These are phyloP conservation scores for Thaleichthys pacificus DNA, from an alignment of 2,797 vertebrate species.

Conservation along the genomic window DNA sequence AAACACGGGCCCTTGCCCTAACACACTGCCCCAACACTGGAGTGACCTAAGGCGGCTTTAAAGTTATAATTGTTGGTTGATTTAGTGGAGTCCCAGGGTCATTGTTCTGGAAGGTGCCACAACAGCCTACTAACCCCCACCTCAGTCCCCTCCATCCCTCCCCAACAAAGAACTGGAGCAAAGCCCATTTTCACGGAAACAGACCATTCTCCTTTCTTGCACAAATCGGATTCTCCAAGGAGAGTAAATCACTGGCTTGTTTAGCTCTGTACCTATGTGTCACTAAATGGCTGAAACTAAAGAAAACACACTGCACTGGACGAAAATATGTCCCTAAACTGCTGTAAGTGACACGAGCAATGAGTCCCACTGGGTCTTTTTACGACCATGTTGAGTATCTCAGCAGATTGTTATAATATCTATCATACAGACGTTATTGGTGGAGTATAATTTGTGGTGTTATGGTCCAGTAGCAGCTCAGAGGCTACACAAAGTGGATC, in stretches of 20 bases:
- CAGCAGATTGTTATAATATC: too few species aligned
- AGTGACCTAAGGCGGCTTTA: constrained; percentile 22
- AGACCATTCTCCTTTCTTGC: constrained; percentile 35
- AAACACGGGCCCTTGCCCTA: constrained; percentile 11
- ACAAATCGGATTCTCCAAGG: constrained; percentile 40
- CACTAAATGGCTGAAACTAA: constrained; percentile 14
- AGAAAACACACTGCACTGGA: constrained; percentile 18
- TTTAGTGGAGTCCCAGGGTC: constrained; percentile 53
- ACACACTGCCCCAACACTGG: not conserved
- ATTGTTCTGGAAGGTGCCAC: constrained; percentile 42
- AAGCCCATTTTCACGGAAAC: constrained; percentile 44
- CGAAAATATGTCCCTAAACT: not conserved
- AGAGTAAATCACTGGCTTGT: constrained; percentile 63
- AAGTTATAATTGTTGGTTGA: constrained; percentile 65
- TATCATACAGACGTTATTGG: too few species aligned
- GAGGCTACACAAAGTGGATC: too few species aligned
- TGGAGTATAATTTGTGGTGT: too few species aligned
- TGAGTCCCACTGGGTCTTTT: too few species aligned
- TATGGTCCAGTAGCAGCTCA: too few species aligned
- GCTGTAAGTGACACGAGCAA: too few species aligned
- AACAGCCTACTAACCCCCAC: constrained; percentile 28
- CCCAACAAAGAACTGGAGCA: constrained; percentile 41
- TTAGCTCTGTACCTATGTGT: constrained; percentile 48
- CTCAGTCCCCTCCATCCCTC: not conserved
- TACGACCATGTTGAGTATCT: too few species aligned